Evolutionary conservation across 2,888 invertebrate species (phyloP).

Genomic region (Theretra japonica): DNA sequence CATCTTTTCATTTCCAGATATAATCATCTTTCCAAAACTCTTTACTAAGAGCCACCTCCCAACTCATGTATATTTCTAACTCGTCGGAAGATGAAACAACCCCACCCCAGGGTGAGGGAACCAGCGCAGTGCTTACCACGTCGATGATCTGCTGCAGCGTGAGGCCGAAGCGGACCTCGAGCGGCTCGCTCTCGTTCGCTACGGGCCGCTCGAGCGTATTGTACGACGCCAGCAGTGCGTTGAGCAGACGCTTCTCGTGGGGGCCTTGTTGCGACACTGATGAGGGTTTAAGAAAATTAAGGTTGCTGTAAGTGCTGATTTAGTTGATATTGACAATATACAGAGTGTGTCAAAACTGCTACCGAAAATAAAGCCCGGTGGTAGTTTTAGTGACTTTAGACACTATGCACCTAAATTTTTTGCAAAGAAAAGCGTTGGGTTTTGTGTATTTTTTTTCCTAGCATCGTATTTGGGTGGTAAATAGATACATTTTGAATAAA

Average conservation of each 20-base stretch:
- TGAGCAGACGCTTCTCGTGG: constrained; percentile 94
- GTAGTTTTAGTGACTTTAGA: too few relatives aligned
- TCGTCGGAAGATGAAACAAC: constrained; percentile 4
- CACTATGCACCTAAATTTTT: too few relatives aligned
- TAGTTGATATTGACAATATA: too few relatives aligned
- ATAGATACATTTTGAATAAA: too few relatives aligned
- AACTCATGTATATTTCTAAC: not conserved
- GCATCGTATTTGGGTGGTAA: too few relatives aligned
- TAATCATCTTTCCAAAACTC: not conserved
- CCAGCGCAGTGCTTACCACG: constrained; percentile 88
- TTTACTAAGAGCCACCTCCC: not conserved
- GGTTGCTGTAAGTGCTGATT: too few relatives aligned
- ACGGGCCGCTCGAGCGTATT: constrained; percentile 96
- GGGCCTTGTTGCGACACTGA: constrained; percentile 94
- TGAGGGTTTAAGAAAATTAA: too few relatives aligned
- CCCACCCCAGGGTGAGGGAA: not conserved
- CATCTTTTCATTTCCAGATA: too few relatives aligned
- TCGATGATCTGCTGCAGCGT: constrained; percentile 97
- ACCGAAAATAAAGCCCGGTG: too few relatives aligned
- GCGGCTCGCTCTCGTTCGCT: constrained; percentile 95
- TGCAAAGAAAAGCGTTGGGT: too few relatives aligned
- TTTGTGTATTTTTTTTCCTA: too few relatives aligned
- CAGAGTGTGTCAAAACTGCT: too few relatives aligned
- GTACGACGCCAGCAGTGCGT: constrained; percentile 92
- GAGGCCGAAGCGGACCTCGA: constrained; percentile 95